These are phyloP conservation scores for Trichosurus vulpecula DNA, from an alignment of 2,797 vertebrate genomes.

Conservation along the genomic window DNA sequence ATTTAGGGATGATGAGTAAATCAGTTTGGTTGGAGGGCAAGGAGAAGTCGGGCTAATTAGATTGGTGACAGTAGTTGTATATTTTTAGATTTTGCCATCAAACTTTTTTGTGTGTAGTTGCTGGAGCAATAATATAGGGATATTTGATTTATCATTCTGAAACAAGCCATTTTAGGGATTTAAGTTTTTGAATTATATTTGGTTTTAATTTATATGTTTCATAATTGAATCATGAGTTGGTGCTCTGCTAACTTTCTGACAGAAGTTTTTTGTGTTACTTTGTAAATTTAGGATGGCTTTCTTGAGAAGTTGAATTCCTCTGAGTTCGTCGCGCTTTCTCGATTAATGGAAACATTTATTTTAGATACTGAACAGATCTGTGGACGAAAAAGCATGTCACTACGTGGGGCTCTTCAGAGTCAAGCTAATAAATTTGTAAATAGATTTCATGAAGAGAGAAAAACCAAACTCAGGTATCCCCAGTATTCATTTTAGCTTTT, in stretches of 20 bases:
- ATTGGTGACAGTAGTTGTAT: neutral
- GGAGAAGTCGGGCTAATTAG: neutral
- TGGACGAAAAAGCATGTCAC: constrained; percentile 91
- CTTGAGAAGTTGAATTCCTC: constrained; percentile 95
- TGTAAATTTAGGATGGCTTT: constrained; percentile 91
- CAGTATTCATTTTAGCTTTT: constrained; percentile 23
- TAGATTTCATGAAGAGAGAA: constrained; percentile 97
- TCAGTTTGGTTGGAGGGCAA: neutral
- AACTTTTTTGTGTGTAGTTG: constrained; percentile 48
- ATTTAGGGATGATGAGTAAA: neutral
- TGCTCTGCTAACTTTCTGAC: constrained; percentile 44
- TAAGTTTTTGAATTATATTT: neutral
- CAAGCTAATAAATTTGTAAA: constrained; percentile 98
- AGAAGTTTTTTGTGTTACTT: constrained; percentile 66
- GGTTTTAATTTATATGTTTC: constrained; percentile 47
- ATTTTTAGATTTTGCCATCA: constrained; percentile 49
- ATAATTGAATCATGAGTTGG: constrained; percentile 24
- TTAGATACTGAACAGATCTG: constrained; percentile 93
- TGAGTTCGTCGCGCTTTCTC: constrained; percentile 94
- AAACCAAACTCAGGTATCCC: constrained; percentile 94
- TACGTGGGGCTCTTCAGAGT: constrained; percentile 95
- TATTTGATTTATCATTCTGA: constrained; percentile 56
- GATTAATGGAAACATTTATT: constrained; percentile 93
- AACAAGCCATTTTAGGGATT: constrained; percentile 37
- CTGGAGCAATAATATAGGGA: neutral